Evolutionary conservation across 2,113 vertebrate species (phyloP), one percentile per base, ranked within the genome.

Genomic region (Pluvianellus socialis): DNA sequence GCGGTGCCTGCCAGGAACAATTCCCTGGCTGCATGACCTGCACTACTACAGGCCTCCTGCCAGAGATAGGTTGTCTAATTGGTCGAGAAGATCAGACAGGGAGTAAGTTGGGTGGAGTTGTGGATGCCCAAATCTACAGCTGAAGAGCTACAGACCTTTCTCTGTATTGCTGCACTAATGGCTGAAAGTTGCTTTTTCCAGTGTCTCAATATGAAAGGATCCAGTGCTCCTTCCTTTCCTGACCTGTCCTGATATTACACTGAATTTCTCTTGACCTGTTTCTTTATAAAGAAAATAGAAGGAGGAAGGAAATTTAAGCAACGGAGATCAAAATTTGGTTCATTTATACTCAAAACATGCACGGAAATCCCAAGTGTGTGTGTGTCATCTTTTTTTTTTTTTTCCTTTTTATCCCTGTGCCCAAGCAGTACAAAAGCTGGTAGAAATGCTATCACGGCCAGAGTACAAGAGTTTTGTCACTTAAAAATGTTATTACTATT

Each of bases 341-440:
- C 59, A 56, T 7, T 35, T 10, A 27, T 58, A 4, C 26, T 77
- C 45, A 66, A 70, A 74, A 76, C 0, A 1, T 15, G 14, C 19
- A 3, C 28, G 22, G 24, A 62, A 87, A 68, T 74, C 14, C 15
- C 26, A 70, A 3, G 24, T 2, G 18, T 73, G 58, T 52, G 2
- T 38, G 38, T 38, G 38, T 38, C 38, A 38, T 3, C 40, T 19
- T 62, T 18, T 10, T 17, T 12, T 23, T n/a, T 19, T 35, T 35
- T 19, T 20, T 45, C 9, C 1, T 56, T 66, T 79, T 61, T 44
- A 80, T 49, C 1, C 6, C 0, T 42, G 33, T 45, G 4, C 11
- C 20, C 30, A 71, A 79, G 35, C 17, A 58, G 12, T 71, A 50
- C 14, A 93, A 58, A 88, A 81, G 4, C 8, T 84, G n/a, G 8